Evolutionary conservation across 2,888 invertebrate genomes (phyloP).

Genomic region (Napeogenes sylphis): DNA sequence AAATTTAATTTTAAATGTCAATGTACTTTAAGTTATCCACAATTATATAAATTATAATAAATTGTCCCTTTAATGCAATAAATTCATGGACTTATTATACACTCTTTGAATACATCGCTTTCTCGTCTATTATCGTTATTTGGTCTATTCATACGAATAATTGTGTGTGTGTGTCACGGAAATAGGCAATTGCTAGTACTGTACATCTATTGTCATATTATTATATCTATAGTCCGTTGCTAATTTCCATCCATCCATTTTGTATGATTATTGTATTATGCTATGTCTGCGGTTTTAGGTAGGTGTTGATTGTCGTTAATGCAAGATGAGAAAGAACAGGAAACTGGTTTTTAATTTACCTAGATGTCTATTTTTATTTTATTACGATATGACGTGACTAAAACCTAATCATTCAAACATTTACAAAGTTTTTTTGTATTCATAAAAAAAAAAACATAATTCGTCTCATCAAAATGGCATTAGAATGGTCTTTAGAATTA

Average conservation of each 20-base stretch:
- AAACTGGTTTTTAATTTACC: conserved; percentile 41
- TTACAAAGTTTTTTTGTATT: conserved; percentile 29
- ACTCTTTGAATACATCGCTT: conserved; percentile 37
- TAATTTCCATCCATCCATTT: background rate
- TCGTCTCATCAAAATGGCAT: conserved; percentile 70
- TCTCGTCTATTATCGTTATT: conserved; percentile 58
- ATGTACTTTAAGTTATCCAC: background rate
- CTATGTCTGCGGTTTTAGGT: conserved; percentile 36
- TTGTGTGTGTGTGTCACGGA: conserved; percentile 62
- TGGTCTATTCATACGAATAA: conserved; percentile 62
- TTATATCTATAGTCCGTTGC: background rate
- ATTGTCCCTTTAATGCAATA: conserved; percentile 19
- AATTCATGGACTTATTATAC: background rate
- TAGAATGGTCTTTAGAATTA: conserved; percentile 41
- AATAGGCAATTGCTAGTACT: conserved; percentile 50
- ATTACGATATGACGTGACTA: conserved; percentile 51
- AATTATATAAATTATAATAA: conserved; percentile 2
- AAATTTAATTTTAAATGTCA: conserved; percentile 4
- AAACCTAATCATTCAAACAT: conserved; percentile 31
- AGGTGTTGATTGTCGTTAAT: background rate
- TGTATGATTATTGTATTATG: conserved; percentile 32
- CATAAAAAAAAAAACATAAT: conserved; percentile 59
- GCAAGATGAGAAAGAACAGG: conserved; percentile 37
- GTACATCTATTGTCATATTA: background rate
- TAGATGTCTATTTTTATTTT: conserved; percentile 50